Conservation (phyloP, 2,113 vertebrate genomes). For the Thymallus thymallus region DNA sequence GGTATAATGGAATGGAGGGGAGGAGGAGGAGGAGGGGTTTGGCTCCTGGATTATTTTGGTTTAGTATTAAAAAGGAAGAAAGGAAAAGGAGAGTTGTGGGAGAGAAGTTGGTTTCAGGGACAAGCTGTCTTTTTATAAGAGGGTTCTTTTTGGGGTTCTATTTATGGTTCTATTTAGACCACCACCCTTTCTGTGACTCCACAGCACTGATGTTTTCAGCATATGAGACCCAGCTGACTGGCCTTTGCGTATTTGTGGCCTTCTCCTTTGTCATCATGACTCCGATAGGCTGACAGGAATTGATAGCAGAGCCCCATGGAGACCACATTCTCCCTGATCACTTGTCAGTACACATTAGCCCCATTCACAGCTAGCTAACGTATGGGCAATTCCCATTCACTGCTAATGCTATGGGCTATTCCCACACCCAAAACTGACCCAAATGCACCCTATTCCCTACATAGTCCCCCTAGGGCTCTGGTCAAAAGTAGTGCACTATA, state of each 20-base stretch:
- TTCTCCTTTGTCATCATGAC: slow-evolving; percentile 46
- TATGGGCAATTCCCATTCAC: too few relatives aligned
- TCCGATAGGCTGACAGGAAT: slow-evolving; percentile 63
- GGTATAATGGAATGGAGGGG: neutral
- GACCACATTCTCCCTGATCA: slow-evolving; percentile 64
- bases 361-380: slow-evolving; percentile 18
- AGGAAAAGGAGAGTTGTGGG: neutral
- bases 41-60: neutral
- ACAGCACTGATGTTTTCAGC: slow-evolving; percentile 51
- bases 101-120: neutral
- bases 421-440: too few relatives aligned
- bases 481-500: too few relatives aligned
- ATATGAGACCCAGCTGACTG: slow-evolving; percentile 43
- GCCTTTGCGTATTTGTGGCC: slow-evolving; percentile 56
- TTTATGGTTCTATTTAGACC: too few relatives aligned
- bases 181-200: slow-evolving; percentile 9
- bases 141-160: too few relatives aligned
- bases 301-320: slow-evolving; percentile 55
- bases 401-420: too few relatives aligned
- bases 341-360: slow-evolving; percentile 67
- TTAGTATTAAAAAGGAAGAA: neutral
- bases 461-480: too few relatives aligned
- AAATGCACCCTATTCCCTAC: too few relatives aligned
- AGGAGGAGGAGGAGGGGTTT: neutral
- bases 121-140: too few relatives aligned